Evolutionary conservation across 1,140 invertebrate species (phyloP), one percentile per base, ranked within the genome.

Genomic region (Manduca sexta): DNA sequence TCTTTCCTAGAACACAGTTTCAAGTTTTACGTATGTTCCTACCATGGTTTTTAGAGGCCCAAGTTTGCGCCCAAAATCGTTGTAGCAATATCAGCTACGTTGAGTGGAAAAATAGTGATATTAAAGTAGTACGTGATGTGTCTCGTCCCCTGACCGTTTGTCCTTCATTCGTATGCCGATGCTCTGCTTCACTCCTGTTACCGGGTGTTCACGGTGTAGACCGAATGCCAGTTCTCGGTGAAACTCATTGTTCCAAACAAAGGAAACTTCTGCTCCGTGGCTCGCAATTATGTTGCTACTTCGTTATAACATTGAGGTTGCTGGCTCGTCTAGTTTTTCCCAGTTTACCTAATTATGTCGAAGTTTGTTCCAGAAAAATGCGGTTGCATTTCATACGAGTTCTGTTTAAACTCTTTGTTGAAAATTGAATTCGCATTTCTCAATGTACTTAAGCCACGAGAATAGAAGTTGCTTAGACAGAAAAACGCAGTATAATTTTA

Each of bases 191-290:
- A 12, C 38, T 30, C 21, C 38, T 41, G 31, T 39, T 50, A 30
- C 50, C 44, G 31, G 12, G 45, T 52, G 47, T 50, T 49, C 49
- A 47, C 46, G 52, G 45, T 52, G 16, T 47, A 48, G 48, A 52
- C 54, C 54, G 48, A 54, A 51, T 30, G 49, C 44, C 52, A 45
- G 50, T n/a, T n/a, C 47, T 57, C 39, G 34, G 38, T 56, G 51
- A 58, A 59, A 55, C 52, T 58, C 54, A 59, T 58, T 55, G 52
- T 61, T 59, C 51, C 48, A 52, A 52, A 64, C 60, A 64, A 64
- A 67, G 57, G 53, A 48, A 56, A 52, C 34, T 58, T 54, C 46
- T 30, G 12, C 43, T 30, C n/a, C 13, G 47, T 37, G 44, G 39
- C 15, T 31, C 42, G 44, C 42, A 55, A 52, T 64, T 54, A 60